phyloP scores from a whole-genome alignment of 2,113 vertebrate genomes.

The Odocoileus hemionus region DNA sequence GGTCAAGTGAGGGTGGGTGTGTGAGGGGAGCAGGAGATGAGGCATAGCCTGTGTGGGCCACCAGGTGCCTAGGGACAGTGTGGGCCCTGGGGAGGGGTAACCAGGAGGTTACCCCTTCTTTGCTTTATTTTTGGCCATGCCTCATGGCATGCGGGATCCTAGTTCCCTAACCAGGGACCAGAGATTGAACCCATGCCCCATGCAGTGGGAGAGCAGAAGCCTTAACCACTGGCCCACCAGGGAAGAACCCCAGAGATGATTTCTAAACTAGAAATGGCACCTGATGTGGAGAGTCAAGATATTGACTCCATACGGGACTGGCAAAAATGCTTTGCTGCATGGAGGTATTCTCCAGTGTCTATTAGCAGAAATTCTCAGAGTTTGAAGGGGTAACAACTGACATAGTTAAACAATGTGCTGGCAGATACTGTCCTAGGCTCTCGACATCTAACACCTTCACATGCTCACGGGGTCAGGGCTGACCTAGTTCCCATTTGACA shows the following conservation, averaged over 20 bases:
- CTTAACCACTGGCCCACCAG: background rate
- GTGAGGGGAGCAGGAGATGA: background rate
- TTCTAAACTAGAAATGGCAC: background rate
- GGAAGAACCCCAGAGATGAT: background rate
- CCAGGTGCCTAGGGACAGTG: fast-evolving
- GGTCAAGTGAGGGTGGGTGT: background rate
- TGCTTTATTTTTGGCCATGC: background rate
- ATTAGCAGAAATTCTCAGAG: background rate
- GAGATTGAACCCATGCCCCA: background rate
- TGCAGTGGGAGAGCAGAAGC: background rate
- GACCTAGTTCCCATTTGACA: background rate
- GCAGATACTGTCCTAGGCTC: background rate
- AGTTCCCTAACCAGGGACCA: background rate
- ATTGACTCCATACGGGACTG: background rate
- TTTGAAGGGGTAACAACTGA: background rate
- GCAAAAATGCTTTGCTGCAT: too few species aligned
- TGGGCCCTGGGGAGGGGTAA: background rate
- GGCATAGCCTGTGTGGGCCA: background rate
- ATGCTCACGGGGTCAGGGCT: background rate
- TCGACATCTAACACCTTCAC: fast-evolving
- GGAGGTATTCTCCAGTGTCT: background rate
- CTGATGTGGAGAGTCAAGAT: background rate
- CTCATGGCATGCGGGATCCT: background rate
- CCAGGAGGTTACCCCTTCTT: background rate
- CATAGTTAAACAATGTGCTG: fast-evolving